A percentile compares a stretch with the other conserved stretches of the same genome.
phyloP scores from a whole-genome alignment of 1,140 invertebrate genomes.

The Protaetia brevitarsis region DNA sequence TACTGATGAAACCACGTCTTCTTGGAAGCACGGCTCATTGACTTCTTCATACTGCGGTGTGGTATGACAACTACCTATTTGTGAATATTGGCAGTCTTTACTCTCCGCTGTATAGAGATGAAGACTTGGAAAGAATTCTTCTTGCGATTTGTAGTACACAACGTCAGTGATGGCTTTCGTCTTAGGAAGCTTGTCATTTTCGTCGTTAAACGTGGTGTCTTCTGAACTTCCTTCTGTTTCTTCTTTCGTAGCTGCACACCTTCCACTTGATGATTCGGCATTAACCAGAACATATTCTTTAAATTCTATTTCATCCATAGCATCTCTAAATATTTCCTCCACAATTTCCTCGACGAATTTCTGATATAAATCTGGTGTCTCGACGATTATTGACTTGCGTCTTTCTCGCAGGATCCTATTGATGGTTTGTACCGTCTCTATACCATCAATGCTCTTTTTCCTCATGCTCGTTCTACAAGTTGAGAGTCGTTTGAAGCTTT shows the following conservation, averaged over 20 bases:
- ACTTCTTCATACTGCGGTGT: no score
- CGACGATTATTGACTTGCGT: neutral
- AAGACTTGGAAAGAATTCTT: neutral
- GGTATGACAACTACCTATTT: no score
- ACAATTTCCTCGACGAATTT: conserved; percentile 13
- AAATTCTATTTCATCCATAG: conserved; percentile 15
- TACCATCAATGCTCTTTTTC: neutral
- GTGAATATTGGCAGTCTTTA: no score
- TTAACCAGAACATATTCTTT: neutral
- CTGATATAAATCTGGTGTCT: neutral
- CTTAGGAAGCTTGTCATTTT: neutral
- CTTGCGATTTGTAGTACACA: neutral
- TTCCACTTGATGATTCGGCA: neutral
- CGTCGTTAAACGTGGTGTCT: neutral
- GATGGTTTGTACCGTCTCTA: conserved; percentile 7
- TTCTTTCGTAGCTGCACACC: neutral
- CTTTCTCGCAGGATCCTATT: neutral
- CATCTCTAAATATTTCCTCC: conserved; percentile 6
- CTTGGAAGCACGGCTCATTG: neutral
- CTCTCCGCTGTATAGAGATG: no score
- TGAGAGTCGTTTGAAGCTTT: conserved; percentile 14
- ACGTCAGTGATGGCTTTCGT: neutral
- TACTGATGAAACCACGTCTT: conserved; percentile 2
- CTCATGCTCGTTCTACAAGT: conserved; percentile 11
- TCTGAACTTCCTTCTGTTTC: neutral